Evolutionary conservation across 2,797 vertebrate species (phyloP).

Genomic region (Pangasius larnaudii): DNA sequence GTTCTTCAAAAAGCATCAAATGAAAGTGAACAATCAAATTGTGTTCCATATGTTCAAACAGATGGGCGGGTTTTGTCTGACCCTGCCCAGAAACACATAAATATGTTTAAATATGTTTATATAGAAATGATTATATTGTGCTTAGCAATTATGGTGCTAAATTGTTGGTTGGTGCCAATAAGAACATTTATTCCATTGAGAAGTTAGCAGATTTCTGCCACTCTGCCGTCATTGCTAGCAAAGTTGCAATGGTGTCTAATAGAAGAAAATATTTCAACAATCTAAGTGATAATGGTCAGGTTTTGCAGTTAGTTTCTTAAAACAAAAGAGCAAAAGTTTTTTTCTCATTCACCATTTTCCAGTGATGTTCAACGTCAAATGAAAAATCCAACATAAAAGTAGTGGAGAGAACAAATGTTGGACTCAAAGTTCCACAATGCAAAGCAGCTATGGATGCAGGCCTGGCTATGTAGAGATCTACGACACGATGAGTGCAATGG

Average conservation of each 20-base stretch:
- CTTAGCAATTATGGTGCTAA: slow-evolving; percentile 6
- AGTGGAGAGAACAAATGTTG: background rate
- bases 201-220: background rate
- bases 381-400: background rate
- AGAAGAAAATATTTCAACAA: background rate
- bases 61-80: background rate
- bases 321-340: background rate
- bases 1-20: background rate
- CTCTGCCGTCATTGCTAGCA: background rate
- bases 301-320: background rate
- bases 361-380: background rate
- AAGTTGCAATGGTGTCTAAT: background rate
- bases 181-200: background rate
- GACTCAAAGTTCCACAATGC: background rate
- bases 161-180: background rate
- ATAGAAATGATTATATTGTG: background rate
- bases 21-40: background rate
- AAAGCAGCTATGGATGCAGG: background rate
- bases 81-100: background rate
- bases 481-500: background rate
- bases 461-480: background rate
- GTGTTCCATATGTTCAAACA: background rate
- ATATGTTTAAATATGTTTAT: background rate
- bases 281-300: background rate
- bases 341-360: background rate